Base-by-base conservation (phyloP, 2,113 vertebrate genomes). In the Tupaia chinensis region DNA sequence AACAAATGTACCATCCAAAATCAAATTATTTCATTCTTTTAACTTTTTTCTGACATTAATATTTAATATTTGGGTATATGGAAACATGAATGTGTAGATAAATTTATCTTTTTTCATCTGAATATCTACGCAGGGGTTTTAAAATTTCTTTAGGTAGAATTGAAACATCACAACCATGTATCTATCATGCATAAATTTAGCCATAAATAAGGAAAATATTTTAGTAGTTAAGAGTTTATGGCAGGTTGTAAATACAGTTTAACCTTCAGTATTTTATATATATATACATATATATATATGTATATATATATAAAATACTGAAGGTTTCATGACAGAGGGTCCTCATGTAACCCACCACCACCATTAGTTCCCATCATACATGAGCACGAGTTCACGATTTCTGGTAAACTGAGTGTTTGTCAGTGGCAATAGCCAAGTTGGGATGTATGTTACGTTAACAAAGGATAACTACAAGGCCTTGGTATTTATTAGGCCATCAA, bases 1-100 rank as follows among this genome's bases (percentile, higher is more conserved):
- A 94, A 91, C 22, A 95, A 95, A 92, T 77, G 13, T 65, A 78
- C 72, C 58, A 94, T 73, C n/a, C 63, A 93, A 95, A 87, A 80
- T 72, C n/a, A 93, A 89, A 78, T 96, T 94, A 78, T 65, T 54
- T 7, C 27, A 81, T 74, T 72, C 11, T 72, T 93, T 87, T 58
- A 80, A 20, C 7, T 70, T 65, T 93, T 81, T 80, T 61, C 9
- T 84, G 25, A 53, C 9, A 63, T 74, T 74, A 85, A 70, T 14
- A 61, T 10, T 69, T 25, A 69, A 23, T 72, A 69, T 44, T 14
- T 85, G 0, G 12, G n/a, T 81, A 60, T 89, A 56, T 54, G 44
- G 15, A 34, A 84, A 34, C 5, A 25, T 53, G 44, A 25, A 74
- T 74, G 20, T 79, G 2, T 23, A 76, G 4, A 93, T 63, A 5